Base-by-base conservation (phyloP, 1,140 invertebrate genomes). In the Drosophila triauraria region DNA sequence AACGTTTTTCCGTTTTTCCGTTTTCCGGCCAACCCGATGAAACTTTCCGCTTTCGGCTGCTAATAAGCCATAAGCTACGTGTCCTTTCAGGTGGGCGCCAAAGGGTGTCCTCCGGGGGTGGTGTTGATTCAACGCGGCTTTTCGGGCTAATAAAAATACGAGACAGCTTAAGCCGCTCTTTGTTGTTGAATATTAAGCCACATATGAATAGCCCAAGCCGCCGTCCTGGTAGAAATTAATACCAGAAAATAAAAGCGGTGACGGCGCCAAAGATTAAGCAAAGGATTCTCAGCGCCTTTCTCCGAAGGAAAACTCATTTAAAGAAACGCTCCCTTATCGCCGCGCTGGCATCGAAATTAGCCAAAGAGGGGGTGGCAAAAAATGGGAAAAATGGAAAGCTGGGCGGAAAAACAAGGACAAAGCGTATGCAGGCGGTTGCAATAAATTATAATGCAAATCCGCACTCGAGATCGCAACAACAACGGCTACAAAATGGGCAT, bases 361-460 rank as follows among this genome's bases (percentile, higher is more conserved):
- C 67, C 80, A 87, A 42, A 47, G 59, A 38, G 58, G 30, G 57
- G 6, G 30, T 35, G 47, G 17, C 25, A 59, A 64, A 48, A 65
- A 67, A 68, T 57, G 61, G 12, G 30, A 46, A n/a, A 44, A 23
- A 20, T n/a, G 17, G 20, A 15, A 30, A 30, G 30, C 13, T 9
- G 53, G 53, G 40, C 40, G 40, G 40, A 27, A 53, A 48, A 35
- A 13, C 17, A 40, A 57, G 65, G 48, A 42, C 51, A 70, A 71
- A 78, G 65, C 71, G 79, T 51, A 82, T 87, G 79, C 82, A 87
- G 75, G 64, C 78, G 62, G 47, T 3, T 85, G 84, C 82, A 82
- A 86, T 86, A 86, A 86, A 86, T 87, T 87, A 86, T 86, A 82
- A 87, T 82, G 83, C 79, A 86, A 86, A 86, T 86, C 83, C 79